Evolutionary conservation across 2,888 invertebrate species (phyloP), one percentile per base, ranked within the genome.

Genomic region (Drosophila setosimentum): DNA sequence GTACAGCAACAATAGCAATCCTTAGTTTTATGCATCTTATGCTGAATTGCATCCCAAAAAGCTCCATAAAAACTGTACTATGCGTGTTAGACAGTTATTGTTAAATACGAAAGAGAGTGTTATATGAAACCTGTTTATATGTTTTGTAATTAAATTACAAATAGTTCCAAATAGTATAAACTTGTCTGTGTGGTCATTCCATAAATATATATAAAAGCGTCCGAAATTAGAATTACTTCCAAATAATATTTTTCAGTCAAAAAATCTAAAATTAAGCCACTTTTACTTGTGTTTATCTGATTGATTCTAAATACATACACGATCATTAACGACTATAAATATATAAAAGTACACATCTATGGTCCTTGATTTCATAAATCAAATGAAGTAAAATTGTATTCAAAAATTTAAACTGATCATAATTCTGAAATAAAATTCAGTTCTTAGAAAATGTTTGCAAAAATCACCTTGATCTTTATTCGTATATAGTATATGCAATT

Each of bases 401-500:
- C 40, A 40, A 10, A 10, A 40, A 27, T 18, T 27, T 1, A 42
- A n/a, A 35, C 3, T 18, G n/a, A 55, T 55, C 6, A 6, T 13
- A 27, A 40, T 21, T 1, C 16, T 54, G 37, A 55, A 45, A 42
- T 49, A 33, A 42, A 50, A n/a, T 30, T 13, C 3, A 13, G 21
- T 58, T 29, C 1, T 8, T 42, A 27, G 21, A 64, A 69, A 80
- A 58, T 58, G 18, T 40, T 65, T 55, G 55, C 55, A 58, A 66
- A 79, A 79, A 77, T 65, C 62, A 57, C 32, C 59, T 58, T 60
- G 37, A 45, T 59, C 32, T 62, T 78, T 59, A 68, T 74, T 70
- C 45, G 53, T 55, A 37, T 40, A 49, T 54, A 32, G 6, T 69
- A 37, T 59, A 67, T 68, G 83, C 87, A 80, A 73, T 78, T 89